These are phyloP conservation scores for Scolopax mira DNA, from an alignment of 2,113 vertebrate species.

Conservation along the genomic window DNA sequence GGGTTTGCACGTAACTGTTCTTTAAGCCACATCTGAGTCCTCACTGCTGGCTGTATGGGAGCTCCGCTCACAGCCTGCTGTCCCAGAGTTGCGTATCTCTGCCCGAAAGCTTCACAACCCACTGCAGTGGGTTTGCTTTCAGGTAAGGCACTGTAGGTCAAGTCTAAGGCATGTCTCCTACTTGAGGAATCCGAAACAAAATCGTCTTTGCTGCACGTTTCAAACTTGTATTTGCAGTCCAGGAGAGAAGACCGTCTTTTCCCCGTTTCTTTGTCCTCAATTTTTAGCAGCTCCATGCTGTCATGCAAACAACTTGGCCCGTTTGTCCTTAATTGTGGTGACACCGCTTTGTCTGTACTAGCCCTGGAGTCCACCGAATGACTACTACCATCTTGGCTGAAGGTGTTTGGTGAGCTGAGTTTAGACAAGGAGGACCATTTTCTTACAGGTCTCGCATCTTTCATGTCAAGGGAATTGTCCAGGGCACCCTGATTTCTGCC, in stretches of 20 bases:
- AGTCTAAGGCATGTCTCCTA: slow-evolving; percentile 83
- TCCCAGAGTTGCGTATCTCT: slow-evolving; percentile 71
- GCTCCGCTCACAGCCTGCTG: slow-evolving; percentile 79
- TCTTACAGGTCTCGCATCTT: slow-evolving; percentile 82
- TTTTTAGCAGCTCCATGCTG: slow-evolving; percentile 75
- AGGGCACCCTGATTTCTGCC: slow-evolving; percentile 54
- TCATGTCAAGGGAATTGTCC: slow-evolving; percentile 83
- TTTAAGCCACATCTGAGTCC: slow-evolving; percentile 95
- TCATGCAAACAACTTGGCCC: slow-evolving; percentile 73
- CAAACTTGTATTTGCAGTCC: slow-evolving; percentile 80
- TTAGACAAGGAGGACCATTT: slow-evolving; percentile 93
- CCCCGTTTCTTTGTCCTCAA: slow-evolving; percentile 72
- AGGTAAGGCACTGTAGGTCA: slow-evolving; percentile 85
- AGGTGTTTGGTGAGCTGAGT: slow-evolving; percentile 73
- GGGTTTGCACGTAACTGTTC: slow-evolving; percentile 86
- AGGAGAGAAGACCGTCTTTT: slow-evolving; percentile 74
- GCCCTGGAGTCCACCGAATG: slow-evolving; percentile 66
- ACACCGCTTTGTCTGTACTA: slow-evolving; percentile 63
- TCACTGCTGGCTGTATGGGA: slow-evolving; percentile 86
- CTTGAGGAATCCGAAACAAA: slow-evolving; percentile 73
- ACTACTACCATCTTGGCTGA: slow-evolving; percentile 42
- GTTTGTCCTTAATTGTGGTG: slow-evolving; percentile 70
- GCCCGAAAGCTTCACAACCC: slow-evolving; percentile 65
- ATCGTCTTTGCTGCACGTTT: slow-evolving; percentile 74
- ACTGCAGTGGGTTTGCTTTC: slow-evolving; percentile 72